These are phyloP conservation scores for Diplogasteroides magnus DNA, from an alignment of 1,140 invertebrate genomes.

Conservation along the genomic window DNA sequence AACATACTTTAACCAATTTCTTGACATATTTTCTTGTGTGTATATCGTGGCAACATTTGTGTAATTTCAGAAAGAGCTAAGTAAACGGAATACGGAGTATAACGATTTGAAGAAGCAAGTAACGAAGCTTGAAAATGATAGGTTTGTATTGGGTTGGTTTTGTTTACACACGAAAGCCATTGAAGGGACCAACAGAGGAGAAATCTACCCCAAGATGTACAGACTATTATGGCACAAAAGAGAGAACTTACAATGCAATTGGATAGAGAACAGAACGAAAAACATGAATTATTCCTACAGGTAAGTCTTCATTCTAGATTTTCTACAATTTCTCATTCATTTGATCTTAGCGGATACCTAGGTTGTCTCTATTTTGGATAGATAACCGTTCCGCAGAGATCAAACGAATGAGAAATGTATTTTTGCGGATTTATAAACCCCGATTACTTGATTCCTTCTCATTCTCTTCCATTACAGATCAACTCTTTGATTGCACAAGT, in stretches of 20 bases:
- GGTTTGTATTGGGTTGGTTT: constrained; percentile 17
- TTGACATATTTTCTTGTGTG: no score
- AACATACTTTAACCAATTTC: no score
- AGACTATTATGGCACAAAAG: constrained; percentile 31
- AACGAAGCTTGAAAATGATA: constrained; percentile 26
- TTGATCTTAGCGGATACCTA: no score
- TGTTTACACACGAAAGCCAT: no score
- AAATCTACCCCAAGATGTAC: constrained; percentile 27
- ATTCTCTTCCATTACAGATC: constrained; percentile 17
- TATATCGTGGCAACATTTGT: constrained; percentile 2
- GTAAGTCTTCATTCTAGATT: constrained; percentile 5
- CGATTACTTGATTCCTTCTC: constrained; percentile 3
- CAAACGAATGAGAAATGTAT: no score
- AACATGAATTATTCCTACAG: constrained; percentile 39
- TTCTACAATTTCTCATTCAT: no score
- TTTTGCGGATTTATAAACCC: no score
- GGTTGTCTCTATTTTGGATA: no score
- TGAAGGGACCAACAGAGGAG: constrained; percentile 31
- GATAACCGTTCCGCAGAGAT: no score
- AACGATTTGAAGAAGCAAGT: constrained; percentile 32
- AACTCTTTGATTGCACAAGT: constrained; percentile 27
- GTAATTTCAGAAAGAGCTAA: constrained; percentile 31
- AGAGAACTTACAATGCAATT: constrained; percentile 33
- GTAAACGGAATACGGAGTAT: constrained; percentile 25
- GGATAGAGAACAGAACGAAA: constrained; percentile 36